Evolutionary conservation across 2,888 invertebrate genomes (phyloP), one percentile per base, ranked within the genome.

Genomic region (Tiliacea citrago): DNA sequence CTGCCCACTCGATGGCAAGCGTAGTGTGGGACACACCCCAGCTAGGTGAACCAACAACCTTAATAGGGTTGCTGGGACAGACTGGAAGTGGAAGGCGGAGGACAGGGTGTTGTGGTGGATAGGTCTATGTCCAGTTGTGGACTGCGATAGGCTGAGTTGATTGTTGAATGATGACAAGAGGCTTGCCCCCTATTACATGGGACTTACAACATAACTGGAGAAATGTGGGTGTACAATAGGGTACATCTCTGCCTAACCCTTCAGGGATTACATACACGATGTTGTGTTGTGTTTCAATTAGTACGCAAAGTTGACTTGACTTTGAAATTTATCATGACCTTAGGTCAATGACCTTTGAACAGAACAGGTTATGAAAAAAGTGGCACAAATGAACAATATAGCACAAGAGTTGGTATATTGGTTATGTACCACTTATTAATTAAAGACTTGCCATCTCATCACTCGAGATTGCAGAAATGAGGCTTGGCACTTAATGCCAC

Each of bases 341-440:
- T 0, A 24, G 29, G 83, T 78, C 68, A 77, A 66, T 68, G 79
- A 83, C 73, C 78, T 58, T 24, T 47, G 45, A 63, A 49, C 10
- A 29, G 10, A 58, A 51, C 39, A 76, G 47, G 70, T 82, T 57
- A 35, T 21, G 6, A 2, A 10, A 21, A 2, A 35, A 18, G 29
- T 8, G 16, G n/a, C 3, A 55, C 2, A 29, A 29, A 29, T 29
- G 29, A 29, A 29, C 29, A 42, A 1, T 21, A 24, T 0, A 29
- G 21, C 3, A 24, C 2, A 16, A 0, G 5, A 49, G 1, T 16
- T 8, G 9, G 29, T 12, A 47, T 16, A 42, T 49, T 45, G 35
- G 9, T 24, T 62, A 13, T 16, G n/a, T 39, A 47, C 21, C 4
- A 45, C 13, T 9, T 24, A 12, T 66, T 73, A 8, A 39, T 10